These are phyloP conservation scores for Lethenteron camtschaticum DNA, from an alignment of 2,113 vertebrate species.

Conservation along the genomic window DNA sequence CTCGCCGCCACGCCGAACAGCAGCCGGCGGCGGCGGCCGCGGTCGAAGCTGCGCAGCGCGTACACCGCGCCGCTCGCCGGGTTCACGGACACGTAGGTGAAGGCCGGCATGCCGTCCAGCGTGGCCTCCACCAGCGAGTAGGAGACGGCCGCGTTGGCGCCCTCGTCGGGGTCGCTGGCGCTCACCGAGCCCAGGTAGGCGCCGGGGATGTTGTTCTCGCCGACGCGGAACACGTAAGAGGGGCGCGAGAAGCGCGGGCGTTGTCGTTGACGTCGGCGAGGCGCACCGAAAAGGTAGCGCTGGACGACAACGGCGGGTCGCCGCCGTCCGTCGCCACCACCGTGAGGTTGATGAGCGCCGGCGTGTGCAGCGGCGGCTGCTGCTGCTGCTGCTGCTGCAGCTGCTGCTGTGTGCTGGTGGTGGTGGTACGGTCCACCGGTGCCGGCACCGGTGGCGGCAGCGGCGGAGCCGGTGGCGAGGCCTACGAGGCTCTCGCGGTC, in stretches of 20 bases:
- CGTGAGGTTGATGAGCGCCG: conserved; percentile 86
- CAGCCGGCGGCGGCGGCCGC: conserved; percentile 87
- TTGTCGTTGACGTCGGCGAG: conserved; percentile 95
- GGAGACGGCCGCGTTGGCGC: conserved; percentile 82
- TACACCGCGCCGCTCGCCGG: conserved; percentile 93
- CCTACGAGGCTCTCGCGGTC: conserved; percentile 37
- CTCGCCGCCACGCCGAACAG: conserved; percentile 85
- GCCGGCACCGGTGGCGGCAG: too few relatives aligned
- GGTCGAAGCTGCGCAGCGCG: conserved; percentile 83
- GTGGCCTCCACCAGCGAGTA: conserved; percentile 81
- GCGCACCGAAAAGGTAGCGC: conserved; percentile 73
- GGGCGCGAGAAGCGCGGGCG: conserved; percentile 74
- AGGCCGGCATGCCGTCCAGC: conserved; percentile 79
- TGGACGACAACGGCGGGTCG: conserved; percentile 66
- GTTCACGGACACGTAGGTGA: conserved; percentile 89
- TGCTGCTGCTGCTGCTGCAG: too few relatives aligned
- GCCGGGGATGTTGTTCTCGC: conserved; percentile 91
- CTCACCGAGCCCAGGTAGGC: conserved; percentile 82
- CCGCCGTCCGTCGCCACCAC: conserved; percentile 86
- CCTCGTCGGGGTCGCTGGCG: conserved; percentile 77
- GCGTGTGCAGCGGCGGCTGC: conserved; percentile 14
- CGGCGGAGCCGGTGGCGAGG: too few relatives aligned
- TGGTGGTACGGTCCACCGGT: too few relatives aligned
- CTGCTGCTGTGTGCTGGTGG: too few relatives aligned
- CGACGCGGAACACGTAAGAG: conserved; percentile 79